Evolutionary conservation across 2,113 vertebrate genomes (phyloP), one percentile per base, ranked within the genome.

Genomic region (Oplegnathus fasciatus): DNA sequence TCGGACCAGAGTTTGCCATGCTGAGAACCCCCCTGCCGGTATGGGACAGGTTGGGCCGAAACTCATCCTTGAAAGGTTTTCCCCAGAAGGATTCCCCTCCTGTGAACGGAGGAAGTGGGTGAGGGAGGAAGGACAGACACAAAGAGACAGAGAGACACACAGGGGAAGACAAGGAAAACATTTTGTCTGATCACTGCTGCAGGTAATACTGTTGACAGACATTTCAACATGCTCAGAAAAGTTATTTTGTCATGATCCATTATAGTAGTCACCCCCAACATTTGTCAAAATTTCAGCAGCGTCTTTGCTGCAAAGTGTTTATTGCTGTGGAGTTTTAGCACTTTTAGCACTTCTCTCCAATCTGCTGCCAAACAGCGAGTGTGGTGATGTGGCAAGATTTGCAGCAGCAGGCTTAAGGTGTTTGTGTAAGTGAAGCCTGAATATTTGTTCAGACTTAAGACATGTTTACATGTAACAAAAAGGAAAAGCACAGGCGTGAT

Each of bases 1-100:
- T 98, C 50, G 98, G 97, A n/a, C 98, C 98, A 0, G 98, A 98
- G 90, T 99, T 99, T 44, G 98, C 98, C 98, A 99, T 99, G 87
- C 98, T 99, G 64, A 99, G 97, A 69, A 99, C 80, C 7, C 98
- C 98, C 1, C 98, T 96, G 20, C 98, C 98, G 0, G 97, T 97
- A 88, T 99, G 98, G 0, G 98, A 98, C 66, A 99, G 94, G 92
- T 99, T 99, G 8, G 97, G 97, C 67, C 96, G 96, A 85, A 99
- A 98, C 86, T 99, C 98, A 14, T 99, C 98, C 90, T 91, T 96
- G 93, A 99, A 99, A 1, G 98, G 96, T 85, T 97, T 98, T 11
- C 97, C 98, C 98, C 98, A 99, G 84, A 89, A 97, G 0, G 98
- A 99, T 62, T 99, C 97, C 3, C 98, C 98, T 3, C 98, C 98